Percentiles rank a stretch among this genome's conserved stretches.
These are phyloP conservation scores for Rhagoletis zephyria DNA, from an alignment of 1,140 invertebrate genomes.

Conservation along the genomic window DNA sequence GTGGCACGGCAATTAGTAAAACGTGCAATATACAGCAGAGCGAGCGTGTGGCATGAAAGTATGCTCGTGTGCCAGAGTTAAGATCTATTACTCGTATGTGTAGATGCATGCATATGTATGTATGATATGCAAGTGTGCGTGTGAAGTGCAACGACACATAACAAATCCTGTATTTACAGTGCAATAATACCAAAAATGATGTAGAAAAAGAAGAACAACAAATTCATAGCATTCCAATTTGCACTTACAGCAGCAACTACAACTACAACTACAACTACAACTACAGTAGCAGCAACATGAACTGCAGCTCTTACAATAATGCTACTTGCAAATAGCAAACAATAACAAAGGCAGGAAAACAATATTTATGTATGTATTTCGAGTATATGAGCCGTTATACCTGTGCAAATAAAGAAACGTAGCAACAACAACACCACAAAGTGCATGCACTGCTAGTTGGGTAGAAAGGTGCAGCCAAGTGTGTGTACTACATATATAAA, in stretches of 20 bases:
- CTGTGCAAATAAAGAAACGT: background rate
- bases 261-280: too few relatives aligned
- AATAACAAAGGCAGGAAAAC: background rate
- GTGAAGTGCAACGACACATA: background rate
- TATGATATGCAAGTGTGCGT: background rate
- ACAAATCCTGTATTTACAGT: constrained; percentile 28
- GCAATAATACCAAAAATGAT: constrained; percentile 15
- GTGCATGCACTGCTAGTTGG: background rate
- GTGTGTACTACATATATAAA: background rate
- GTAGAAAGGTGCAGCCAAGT: constrained; percentile 11
- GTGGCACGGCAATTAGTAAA: constrained; percentile 48
- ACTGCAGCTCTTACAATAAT: background rate
- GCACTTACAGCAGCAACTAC: background rate
- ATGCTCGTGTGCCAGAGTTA: background rate
- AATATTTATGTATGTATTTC: background rate
- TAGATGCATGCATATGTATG: too few relatives aligned
- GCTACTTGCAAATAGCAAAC: constrained; percentile 44
- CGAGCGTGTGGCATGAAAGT: constrained; percentile 10
- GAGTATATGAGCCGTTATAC: constrained; percentile 3
- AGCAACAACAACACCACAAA: background rate
- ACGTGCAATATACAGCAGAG: background rate
- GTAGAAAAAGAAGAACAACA: constrained; percentile 4
- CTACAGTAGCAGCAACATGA: background rate
- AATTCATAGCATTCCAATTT: background rate
- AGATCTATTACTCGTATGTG: too few relatives aligned